Percentiles rank a stretch among this genome's conserved stretches.
Conservation (phyloP, 1,140 invertebrate genomes). For the Catajapyx aquilonaris region DNA sequence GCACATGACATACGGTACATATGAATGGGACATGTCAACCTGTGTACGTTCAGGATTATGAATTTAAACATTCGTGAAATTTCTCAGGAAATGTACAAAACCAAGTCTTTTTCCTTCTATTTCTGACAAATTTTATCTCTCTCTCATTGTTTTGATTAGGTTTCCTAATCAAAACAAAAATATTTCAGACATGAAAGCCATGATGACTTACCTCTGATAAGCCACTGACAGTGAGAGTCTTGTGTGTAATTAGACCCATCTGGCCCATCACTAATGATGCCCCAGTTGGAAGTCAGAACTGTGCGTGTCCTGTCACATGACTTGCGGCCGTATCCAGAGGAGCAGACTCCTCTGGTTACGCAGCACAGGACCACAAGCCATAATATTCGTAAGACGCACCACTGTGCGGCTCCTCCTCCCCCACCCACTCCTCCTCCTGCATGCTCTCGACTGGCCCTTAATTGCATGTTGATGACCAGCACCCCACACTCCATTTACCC, state of each 20-base stretch:
- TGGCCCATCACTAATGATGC: constrained; percentile 78
- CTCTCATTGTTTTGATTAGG: no score
- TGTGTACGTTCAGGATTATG: background rate
- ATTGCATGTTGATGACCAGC: no score
- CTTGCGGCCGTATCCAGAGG: no score
- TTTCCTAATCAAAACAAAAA: constrained; percentile 1
- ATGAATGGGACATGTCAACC: background rate
- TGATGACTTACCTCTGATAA: constrained; percentile 49
- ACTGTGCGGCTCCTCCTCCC: no score
- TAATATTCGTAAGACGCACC: no score
- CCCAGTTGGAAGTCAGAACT: constrained; percentile 54
- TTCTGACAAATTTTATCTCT: constrained; percentile 1
- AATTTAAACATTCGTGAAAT: constrained; percentile 1
- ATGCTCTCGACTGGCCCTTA: no score
- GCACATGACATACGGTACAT: no score
- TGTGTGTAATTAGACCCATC: constrained; percentile 66
- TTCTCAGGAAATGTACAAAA: constrained; percentile 4
- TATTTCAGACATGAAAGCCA: constrained; percentile 2
- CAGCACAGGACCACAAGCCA: no score
- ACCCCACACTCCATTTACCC: no score
- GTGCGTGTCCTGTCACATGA: constrained; percentile 58
- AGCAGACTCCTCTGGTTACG: no score
- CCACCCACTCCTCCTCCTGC: no score
- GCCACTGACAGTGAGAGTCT: constrained; percentile 88
- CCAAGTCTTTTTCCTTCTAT: background rate